Conservation (phyloP, 2,113 vertebrate genomes). For the Progne subis region DNA sequence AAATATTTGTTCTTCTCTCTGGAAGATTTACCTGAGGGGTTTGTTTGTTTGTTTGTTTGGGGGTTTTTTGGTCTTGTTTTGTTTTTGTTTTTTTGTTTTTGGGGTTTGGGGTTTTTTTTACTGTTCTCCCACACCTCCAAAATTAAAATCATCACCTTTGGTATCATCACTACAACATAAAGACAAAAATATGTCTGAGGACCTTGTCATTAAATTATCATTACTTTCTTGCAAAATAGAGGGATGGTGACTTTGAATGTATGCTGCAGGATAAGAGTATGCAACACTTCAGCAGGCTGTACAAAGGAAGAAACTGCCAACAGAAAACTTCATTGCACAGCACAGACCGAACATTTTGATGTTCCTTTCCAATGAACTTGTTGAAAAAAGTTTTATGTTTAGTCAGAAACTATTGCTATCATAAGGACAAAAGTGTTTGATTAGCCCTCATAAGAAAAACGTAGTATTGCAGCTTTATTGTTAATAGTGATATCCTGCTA, state of each 20-base stretch:
- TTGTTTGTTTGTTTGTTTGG: too few species aligned
- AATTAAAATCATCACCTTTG: background rate
- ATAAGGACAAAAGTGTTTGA: background rate
- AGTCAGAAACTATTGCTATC: background rate
- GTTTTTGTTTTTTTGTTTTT: background rate
- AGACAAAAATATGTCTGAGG: background rate
- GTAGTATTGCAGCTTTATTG: background rate
- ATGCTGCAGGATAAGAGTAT: background rate
- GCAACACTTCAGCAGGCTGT: background rate
- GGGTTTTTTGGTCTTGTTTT: background rate
- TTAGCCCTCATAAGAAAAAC: background rate
- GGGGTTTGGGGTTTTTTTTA: background rate
- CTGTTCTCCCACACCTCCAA: background rate
- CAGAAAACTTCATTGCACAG: background rate
- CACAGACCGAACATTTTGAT: background rate
- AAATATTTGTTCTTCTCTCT: background rate
- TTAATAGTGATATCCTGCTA: background rate
- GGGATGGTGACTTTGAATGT: fast-evolving
- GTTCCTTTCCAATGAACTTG: background rate
- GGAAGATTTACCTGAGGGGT: background rate
- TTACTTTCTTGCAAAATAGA: background rate
- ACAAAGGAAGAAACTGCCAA: background rate
- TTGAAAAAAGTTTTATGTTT: background rate
- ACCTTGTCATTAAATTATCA: background rate
- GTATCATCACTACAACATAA: fast-evolving